These are phyloP conservation scores for Trilocha varians DNA, from an alignment of 2,888 invertebrate genomes.

Conservation along the genomic window DNA sequence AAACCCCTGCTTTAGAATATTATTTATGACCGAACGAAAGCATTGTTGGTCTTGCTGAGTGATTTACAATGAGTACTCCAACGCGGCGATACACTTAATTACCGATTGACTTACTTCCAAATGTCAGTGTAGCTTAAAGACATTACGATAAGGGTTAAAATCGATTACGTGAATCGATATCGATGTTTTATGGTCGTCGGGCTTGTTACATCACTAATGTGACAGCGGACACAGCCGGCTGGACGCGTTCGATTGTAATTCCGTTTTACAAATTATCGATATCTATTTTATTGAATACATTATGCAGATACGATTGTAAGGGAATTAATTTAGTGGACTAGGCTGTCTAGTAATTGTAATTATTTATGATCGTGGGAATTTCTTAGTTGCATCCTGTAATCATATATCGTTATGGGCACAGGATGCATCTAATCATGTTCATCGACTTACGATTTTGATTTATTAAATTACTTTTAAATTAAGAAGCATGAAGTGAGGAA, in stretches of 20 bases:
- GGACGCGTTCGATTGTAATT: neutral
- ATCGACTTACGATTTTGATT: too few relatives aligned
- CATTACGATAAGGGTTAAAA: slow-evolving; percentile 11
- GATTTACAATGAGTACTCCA: slow-evolving; percentile 41
- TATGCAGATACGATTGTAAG: too few relatives aligned
- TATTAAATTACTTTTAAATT: too few relatives aligned
- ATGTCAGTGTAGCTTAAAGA: slow-evolving; percentile 9
- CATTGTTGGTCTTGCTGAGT: slow-evolving; percentile 45
- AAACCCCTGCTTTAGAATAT: too few relatives aligned
- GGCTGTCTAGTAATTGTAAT: too few relatives aligned
- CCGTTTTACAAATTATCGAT: slow-evolving; percentile 10
- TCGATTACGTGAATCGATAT: slow-evolving; percentile 4
- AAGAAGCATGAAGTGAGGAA: too few relatives aligned
- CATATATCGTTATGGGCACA: too few relatives aligned
- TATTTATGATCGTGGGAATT: too few relatives aligned
- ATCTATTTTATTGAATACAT: neutral
- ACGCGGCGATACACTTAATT: slow-evolving; percentile 19
- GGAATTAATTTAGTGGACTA: too few relatives aligned
- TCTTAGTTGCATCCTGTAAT: too few relatives aligned
- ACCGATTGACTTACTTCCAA: slow-evolving; percentile 18
- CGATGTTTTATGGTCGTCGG: neutral
- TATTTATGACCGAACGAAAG: slow-evolving; percentile 48
- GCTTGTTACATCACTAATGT: neutral
- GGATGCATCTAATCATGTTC: too few relatives aligned
- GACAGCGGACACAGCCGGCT: neutral